Conservation (phyloP, 2,797 vertebrate species). For the Pachyuromys duprasi region DNA sequence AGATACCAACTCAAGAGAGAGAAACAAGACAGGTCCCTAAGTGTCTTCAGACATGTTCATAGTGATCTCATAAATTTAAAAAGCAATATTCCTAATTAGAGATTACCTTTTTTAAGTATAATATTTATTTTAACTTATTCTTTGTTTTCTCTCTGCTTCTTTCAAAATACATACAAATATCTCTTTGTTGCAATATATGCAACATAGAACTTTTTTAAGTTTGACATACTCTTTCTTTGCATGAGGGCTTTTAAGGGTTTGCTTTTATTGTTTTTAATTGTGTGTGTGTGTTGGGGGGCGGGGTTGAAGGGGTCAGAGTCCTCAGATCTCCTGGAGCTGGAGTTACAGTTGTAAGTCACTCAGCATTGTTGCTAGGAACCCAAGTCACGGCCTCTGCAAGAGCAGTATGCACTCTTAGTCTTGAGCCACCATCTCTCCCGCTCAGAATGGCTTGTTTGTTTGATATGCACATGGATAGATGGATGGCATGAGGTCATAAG, state of each 20-base stretch:
- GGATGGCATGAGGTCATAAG: neutral
- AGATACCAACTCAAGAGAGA: neutral
- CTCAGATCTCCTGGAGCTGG: neutral
- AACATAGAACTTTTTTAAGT: neutral
- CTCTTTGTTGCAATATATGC: neutral
- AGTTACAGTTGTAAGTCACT: neutral
- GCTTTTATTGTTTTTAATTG: neutral
- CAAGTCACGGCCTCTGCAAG: neutral
- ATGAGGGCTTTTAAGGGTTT: neutral
- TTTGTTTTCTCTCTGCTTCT: slow-evolving; percentile 40
- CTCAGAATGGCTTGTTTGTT: too few species aligned
- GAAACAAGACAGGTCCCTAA: neutral
- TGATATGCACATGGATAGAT: too few species aligned
- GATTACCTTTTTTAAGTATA: neutral
- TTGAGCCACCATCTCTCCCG: neutral
- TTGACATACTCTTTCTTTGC: neutral
- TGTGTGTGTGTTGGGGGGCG: neutral
- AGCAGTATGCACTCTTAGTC: neutral
- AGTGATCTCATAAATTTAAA: neutral
- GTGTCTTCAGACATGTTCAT: neutral
- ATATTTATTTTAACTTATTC: neutral
- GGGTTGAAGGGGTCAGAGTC: neutral
- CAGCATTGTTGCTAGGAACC: neutral
- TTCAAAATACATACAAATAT: neutral
- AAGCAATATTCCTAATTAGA: neutral